phyloP scores from a whole-genome alignment of 2,797 vertebrate genomes.

The Moxostoma hubbsi region DNA sequence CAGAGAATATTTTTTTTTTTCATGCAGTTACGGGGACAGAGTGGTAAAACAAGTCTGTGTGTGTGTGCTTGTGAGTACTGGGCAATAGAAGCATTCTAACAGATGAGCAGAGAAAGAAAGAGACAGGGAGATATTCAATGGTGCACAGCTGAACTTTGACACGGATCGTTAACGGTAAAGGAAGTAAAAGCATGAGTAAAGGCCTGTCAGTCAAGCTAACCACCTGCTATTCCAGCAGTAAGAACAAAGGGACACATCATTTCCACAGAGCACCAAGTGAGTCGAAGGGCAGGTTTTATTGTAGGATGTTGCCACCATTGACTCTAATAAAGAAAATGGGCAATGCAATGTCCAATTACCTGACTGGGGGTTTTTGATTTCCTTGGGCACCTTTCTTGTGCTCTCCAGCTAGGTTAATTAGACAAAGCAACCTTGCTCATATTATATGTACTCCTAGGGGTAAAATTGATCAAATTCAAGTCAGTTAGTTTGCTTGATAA shows the following conservation, averaged over 20 bases:
- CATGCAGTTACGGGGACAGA: too few species aligned
- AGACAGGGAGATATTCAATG: background rate
- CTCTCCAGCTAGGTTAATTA: slow-evolving; percentile 38
- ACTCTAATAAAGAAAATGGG: slow-evolving; percentile 30
- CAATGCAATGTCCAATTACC: slow-evolving; percentile 41
- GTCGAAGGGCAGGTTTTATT: slow-evolving; percentile 12
- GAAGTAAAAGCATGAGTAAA: slow-evolving; percentile 26
- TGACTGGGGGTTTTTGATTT: background rate
- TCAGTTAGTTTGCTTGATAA: background rate
- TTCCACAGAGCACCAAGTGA: slow-evolving; percentile 42
- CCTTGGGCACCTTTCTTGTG: background rate
- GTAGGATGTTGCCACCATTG: slow-evolving; percentile 16
- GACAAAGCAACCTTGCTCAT: slow-evolving; percentile 32
- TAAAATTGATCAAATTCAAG: background rate
- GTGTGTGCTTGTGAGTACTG: background rate
- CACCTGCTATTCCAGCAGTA: slow-evolving; percentile 31
- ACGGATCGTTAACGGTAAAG: background rate
- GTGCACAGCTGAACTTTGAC: slow-evolving; percentile 20
- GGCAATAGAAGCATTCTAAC: background rate
- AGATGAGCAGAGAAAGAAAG: background rate
- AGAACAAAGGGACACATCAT: slow-evolving; percentile 41
- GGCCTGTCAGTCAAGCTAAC: slow-evolving; percentile 24
- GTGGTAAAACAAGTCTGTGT: too few species aligned
- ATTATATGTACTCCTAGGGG: background rate
- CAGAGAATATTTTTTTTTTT: background rate